phyloP scores from a whole-genome alignment of 2,113 vertebrate species.

The Circaetus gallicus region DNA sequence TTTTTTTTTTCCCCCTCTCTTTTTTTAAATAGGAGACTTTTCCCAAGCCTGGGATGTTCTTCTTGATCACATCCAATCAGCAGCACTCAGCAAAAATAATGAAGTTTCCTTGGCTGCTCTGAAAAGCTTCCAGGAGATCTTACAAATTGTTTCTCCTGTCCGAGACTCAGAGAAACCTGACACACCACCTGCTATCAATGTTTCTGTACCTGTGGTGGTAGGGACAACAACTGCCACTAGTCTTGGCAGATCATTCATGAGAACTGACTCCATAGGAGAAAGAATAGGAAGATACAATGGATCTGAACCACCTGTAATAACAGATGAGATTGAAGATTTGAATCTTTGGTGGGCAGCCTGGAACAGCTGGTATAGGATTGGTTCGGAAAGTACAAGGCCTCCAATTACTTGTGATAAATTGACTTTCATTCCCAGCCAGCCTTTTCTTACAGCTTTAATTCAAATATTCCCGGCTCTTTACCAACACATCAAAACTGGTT shows the following conservation, averaged over 20 bases:
- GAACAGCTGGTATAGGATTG: constrained; percentile 95
- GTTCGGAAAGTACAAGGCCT: constrained; percentile 92
- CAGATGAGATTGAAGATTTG: constrained; percentile 92
- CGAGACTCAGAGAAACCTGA: constrained; percentile 88
- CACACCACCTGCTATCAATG: constrained; percentile 82
- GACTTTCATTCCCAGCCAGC: constrained; percentile 96
- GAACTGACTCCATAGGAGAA: constrained; percentile 91
- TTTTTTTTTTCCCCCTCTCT: background rate
- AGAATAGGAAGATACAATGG: constrained; percentile 81
- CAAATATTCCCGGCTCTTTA: constrained; percentile 98
- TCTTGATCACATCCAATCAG: constrained; percentile 96
- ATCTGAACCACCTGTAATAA: constrained; percentile 74
- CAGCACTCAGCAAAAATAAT: constrained; percentile 97
- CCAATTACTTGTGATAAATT: constrained; percentile 85
- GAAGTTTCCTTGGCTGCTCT: constrained; percentile 96
- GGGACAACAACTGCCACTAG: constrained; percentile 83
- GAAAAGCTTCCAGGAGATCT: constrained; percentile 98
- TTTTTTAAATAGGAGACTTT: constrained; percentile 84
- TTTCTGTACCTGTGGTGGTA: constrained; percentile 83
- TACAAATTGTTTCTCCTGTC: constrained; percentile 92
- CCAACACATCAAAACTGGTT: constrained; percentile 94
- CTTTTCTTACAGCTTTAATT: constrained; percentile 95
- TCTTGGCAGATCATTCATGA: constrained; percentile 85
- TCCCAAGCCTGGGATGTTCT: constrained; percentile 97
- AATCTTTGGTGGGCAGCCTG: constrained; percentile 98